Evolutionary conservation across 1,140 invertebrate genomes (phyloP), one percentile per base, ranked within the genome.

Genomic region (Aradophagus sp.): DNA sequence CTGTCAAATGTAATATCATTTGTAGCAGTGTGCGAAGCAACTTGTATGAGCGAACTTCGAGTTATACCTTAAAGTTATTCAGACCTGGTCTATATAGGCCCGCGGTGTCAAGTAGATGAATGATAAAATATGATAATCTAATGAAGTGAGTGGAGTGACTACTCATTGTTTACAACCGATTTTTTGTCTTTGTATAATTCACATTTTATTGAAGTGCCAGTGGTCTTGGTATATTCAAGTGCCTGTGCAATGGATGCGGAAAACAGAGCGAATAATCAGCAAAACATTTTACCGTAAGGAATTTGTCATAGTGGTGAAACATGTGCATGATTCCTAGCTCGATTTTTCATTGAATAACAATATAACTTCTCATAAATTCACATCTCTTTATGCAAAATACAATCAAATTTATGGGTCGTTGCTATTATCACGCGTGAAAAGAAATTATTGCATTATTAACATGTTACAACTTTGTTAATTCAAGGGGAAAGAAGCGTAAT

Each of bases 1-100:
- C 55, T 68, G 41, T 68, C 53, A 59, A 68, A 68, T 47, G 47
- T 31, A 35, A 58, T 68, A 59, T 52, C 29, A 50, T 6, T 44
- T 31, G 13, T 39, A 27, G 7, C 42, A 48, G 62, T 55, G 61
- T 55, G 61, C 31, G 39, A 45, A 58, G 53, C 32, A 47, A 59
- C 65, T 68, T 67, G 45, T 44, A 17, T 41, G 47, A 47, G 45
- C 41, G n/a, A 12, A 58, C 39, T 67, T 59, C 12, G 12, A 41
- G 35, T 53, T 68, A 53, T 59, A 59, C 47, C 32, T 53, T 53
- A 41, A 68, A 39, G 45, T 59, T 53, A 56, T 16, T 45, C 55
- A 59, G 65, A n/a, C n/a, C n/a, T 68, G 19, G 53, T 29, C 34
- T 15, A 34, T 19, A 68, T 23, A 15, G 11, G 52, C 38, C 44